phyloP scores from a whole-genome alignment of 2,888 invertebrate species.

The Diarsia rubi region DNA sequence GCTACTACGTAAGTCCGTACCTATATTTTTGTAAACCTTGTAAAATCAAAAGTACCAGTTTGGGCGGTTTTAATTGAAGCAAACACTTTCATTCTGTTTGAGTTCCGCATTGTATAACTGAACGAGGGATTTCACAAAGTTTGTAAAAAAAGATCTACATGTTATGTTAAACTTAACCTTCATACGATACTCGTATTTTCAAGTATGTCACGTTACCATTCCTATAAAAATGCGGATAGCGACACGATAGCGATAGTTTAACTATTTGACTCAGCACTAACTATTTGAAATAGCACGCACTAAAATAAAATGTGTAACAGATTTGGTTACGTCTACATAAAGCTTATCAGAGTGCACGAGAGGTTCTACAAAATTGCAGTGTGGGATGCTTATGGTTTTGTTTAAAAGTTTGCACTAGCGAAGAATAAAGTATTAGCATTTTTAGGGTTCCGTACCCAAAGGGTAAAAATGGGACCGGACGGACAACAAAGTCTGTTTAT shows the following conservation, averaged over 20 bases:
- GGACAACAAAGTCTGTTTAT: too few relatives aligned
- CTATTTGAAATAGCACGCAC: conserved; percentile 6
- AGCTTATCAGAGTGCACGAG: background rate
- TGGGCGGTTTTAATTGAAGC: background rate
- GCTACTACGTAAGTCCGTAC: too few relatives aligned
- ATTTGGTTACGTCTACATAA: conserved; percentile 8
- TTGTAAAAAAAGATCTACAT: background rate
- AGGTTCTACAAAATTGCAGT: background rate
- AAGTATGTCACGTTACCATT: background rate
- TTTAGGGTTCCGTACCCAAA: too few relatives aligned
- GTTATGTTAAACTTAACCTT: background rate
- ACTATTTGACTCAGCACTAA: background rate
- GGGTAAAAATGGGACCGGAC: too few relatives aligned
- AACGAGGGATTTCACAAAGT: background rate
- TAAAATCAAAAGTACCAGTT: background rate
- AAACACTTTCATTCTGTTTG: background rate
- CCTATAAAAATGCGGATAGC: background rate
- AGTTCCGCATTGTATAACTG: background rate
- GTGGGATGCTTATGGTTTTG: background rate
- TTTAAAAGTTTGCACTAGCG: background rate
- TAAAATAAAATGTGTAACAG: background rate
- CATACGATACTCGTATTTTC: background rate
- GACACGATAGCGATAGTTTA: background rate
- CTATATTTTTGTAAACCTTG: too few relatives aligned
- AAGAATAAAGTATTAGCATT: background rate